These are phyloP conservation scores for Deroptyus accipitrinus DNA, from an alignment of 2,113 vertebrate species.

Conservation along the genomic window DNA sequence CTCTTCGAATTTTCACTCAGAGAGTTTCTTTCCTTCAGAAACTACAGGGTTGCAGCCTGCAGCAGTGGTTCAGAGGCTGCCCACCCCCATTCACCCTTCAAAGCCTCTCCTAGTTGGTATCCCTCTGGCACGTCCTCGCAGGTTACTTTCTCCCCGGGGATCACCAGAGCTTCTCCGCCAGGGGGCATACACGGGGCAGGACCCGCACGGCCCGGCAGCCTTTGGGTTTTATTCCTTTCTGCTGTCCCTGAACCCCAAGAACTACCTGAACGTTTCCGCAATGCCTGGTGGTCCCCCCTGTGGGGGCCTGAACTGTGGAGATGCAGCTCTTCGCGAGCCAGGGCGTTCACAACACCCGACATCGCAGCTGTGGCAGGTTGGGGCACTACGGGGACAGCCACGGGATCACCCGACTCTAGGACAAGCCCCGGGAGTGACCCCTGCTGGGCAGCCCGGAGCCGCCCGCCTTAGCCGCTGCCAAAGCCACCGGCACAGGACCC, in stretches of 20 bases:
- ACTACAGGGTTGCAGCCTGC: fast-evolving
- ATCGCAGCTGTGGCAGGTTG: neutral
- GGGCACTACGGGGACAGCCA: neutral
- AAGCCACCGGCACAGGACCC: neutral
- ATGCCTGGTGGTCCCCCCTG: neutral
- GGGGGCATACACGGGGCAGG: neutral
- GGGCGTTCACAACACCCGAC: neutral
- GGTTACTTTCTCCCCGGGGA: neutral
- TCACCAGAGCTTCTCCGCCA: neutral
- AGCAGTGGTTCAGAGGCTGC: neutral
- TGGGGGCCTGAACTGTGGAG: neutral
- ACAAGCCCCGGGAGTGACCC: neutral
- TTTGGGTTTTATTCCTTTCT: neutral
- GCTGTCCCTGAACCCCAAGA: neutral
- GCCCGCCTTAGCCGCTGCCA: too few species aligned
- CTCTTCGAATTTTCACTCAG: neutral
- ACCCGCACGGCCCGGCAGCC: neutral
- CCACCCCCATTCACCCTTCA: too few species aligned
- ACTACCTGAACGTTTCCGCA: neutral
- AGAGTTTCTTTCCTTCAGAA: neutral
- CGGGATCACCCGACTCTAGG: fast-evolving
- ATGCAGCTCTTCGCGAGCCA: neutral
- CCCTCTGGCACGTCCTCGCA: neutral
- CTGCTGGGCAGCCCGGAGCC: neutral
- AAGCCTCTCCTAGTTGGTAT: neutral